Percentiles rank a stretch among this genome's conserved stretches.
phyloP scores from a whole-genome alignment of 1,140 invertebrate genomes.

The Euwallacea similis region DNA sequence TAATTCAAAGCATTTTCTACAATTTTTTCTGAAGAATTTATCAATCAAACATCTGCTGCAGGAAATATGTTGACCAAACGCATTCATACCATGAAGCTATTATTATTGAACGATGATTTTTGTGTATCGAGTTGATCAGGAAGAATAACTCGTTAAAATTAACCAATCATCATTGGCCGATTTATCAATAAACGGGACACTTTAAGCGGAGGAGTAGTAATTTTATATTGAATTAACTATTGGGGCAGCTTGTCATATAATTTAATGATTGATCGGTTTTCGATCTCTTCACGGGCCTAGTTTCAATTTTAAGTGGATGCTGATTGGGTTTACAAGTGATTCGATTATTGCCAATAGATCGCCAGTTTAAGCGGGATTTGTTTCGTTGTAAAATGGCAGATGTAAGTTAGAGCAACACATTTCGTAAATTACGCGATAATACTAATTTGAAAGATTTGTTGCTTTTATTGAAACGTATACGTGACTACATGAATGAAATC shows the following conservation, averaged over 20 bases:
- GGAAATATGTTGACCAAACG: slow-evolving; percentile 24
- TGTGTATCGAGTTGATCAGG: slow-evolving; percentile 27
- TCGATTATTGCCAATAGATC: no score
- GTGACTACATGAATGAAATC: no score
- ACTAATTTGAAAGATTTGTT: no score
- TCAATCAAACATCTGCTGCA: slow-evolving; percentile 8
- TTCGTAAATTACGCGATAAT: no score
- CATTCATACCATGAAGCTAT: neutral
- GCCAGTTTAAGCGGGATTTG: no score
- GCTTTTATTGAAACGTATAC: no score
- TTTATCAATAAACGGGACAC: slow-evolving; percentile 28
- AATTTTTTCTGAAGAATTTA: neutral
- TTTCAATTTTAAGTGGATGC: no score
- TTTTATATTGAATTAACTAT: slow-evolving; percentile 34
- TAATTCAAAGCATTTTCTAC: neutral
- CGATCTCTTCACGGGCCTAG: neutral
- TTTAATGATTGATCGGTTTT: slow-evolving; percentile 31
- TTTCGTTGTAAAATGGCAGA: no score
- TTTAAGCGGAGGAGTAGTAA: slow-evolving; percentile 30
- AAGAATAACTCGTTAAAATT: slow-evolving; percentile 37
- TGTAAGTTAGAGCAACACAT: no score
- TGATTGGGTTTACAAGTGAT: no score
- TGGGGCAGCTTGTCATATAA: slow-evolving; percentile 20
- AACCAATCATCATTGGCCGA: slow-evolving; percentile 34
- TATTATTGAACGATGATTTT: slow-evolving; percentile 27